Evolutionary conservation across 2,797 vertebrate genomes (phyloP).

Genomic region (Kryptolebias ocellatus): DNA sequence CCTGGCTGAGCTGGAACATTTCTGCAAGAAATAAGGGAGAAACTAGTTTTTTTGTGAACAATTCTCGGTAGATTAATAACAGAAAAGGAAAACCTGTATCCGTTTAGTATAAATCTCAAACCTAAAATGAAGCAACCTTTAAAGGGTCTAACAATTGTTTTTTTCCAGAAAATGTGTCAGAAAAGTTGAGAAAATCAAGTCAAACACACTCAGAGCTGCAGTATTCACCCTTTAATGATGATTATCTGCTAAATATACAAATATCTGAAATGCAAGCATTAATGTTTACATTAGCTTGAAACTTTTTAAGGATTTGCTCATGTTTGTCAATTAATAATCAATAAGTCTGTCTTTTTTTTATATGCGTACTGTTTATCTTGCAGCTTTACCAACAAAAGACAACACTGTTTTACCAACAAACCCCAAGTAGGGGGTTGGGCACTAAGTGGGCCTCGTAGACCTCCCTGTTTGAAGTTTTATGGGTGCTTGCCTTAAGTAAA

Average conservation of each 20-base stretch:
- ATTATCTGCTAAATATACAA: too few relatives aligned
- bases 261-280: not conserved
- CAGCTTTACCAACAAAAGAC: conserved; percentile 53
- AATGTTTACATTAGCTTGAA: not conserved
- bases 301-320: not conserved
- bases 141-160: not conserved
- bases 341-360: conserved; percentile 34
- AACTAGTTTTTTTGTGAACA: not conserved
- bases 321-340: conserved; percentile 20
- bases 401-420: conserved; percentile 52
- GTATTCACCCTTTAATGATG: too few relatives aligned
- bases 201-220: too few relatives aligned
- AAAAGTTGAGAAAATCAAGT: not conserved
- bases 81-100: not conserved
- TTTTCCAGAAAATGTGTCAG: not conserved
- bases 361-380: conserved; percentile 46
- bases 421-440: conserved; percentile 25
- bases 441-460: conserved; percentile 57
- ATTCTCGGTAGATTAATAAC: not conserved
- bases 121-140: not conserved
- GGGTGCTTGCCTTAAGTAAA: conserved; percentile 82
- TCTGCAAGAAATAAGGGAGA: too few relatives aligned
- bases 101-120: not conserved
- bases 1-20: not conserved
- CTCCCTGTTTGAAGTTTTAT: conserved; percentile 82